phyloP scores from a whole-genome alignment of 2,797 vertebrate genomes.

The Tinamus major region DNA sequence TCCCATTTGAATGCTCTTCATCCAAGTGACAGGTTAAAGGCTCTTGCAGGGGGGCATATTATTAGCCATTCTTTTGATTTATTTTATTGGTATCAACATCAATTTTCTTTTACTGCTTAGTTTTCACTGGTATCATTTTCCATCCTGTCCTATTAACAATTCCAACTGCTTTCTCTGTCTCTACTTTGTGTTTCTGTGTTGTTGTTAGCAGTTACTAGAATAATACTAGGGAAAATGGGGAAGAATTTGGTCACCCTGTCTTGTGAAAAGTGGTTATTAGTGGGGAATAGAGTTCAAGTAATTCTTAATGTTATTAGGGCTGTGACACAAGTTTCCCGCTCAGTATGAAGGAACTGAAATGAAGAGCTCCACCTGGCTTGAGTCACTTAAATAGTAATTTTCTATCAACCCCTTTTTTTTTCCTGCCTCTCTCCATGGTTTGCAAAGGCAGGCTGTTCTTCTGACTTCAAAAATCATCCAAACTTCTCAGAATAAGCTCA shows the following conservation, averaged over 20 bases:
- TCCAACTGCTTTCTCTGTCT: background rate
- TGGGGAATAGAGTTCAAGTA: background rate
- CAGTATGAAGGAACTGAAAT: background rate
- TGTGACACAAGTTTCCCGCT: background rate
- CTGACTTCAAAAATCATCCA: background rate
- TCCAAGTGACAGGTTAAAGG: background rate
- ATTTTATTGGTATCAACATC: background rate
- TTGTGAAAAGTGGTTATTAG: background rate
- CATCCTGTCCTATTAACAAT: background rate
- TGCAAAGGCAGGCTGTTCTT: background rate
- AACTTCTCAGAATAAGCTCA: background rate
- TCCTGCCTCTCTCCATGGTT: background rate
- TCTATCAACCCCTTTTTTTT: background rate
- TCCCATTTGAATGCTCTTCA: background rate
- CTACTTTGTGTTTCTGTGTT: background rate
- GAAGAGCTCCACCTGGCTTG: background rate
- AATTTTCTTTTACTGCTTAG: background rate
- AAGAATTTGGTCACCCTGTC: too few relatives aligned
- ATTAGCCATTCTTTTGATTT: background rate
- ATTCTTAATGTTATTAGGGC: background rate
- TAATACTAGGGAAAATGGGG: background rate
- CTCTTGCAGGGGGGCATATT: background rate
- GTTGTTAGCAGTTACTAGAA: background rate
- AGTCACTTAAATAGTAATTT: background rate
- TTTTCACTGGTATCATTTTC: background rate